phyloP scores from a whole-genome alignment of 2,797 vertebrate genomes.

The Acipenser transmontanus region DNA sequence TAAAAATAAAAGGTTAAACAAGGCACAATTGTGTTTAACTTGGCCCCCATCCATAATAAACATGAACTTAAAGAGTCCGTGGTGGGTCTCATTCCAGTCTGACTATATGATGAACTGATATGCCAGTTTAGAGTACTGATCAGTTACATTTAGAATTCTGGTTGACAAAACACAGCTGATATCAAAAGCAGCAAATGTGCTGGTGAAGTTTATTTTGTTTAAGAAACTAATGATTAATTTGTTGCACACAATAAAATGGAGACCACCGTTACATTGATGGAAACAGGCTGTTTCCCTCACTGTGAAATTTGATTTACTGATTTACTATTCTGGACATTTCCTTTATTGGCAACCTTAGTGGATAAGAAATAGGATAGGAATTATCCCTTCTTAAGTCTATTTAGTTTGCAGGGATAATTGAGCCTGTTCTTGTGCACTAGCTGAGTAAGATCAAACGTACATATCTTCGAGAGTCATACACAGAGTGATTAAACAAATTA shows the following conservation, averaged over 20 bases:
- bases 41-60: too few relatives aligned
- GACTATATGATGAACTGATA: too few relatives aligned
- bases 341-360: conserved; percentile 53
- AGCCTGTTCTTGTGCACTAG: conserved; percentile 56
- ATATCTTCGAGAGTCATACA: conserved; percentile 40
- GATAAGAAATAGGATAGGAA: conserved; percentile 48
- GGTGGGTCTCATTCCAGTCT: too few relatives aligned
- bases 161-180: too few relatives aligned
- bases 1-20: too few relatives aligned
- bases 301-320: conserved; percentile 51
- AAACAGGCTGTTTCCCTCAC: conserved; percentile 33
- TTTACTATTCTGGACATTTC: conserved; percentile 47
- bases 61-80: too few relatives aligned
- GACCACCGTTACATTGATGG: conserved; percentile 32
- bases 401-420: conserved; percentile 52
- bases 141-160: too few relatives aligned
- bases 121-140: too few relatives aligned
- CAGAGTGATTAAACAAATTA: conserved; percentile 54
- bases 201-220: neutral
- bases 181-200: too few relatives aligned
- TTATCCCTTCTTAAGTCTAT: conserved; percentile 54
- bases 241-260: neutral
- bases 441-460: conserved; percentile 61
- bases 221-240: neutral
- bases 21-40: too few relatives aligned